Conservation (phyloP, 2,113 vertebrate species). For the Aleadryas rufinucha region DNA sequence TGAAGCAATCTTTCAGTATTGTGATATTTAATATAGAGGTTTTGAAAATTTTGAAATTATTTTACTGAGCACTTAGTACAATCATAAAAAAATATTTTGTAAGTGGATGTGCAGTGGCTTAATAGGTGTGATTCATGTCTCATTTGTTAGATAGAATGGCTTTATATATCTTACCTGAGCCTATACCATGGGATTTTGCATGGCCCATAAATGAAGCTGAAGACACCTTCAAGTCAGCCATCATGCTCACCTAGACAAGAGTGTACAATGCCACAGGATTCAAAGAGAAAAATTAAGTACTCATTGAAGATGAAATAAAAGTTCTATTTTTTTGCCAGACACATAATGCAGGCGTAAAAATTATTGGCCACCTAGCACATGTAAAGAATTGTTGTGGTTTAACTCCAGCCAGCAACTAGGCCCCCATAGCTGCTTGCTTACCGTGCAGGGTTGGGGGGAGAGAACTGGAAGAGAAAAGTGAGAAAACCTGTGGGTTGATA, state of each 20-base stretch:
- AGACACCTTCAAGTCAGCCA: not conserved
- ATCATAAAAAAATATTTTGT: not conserved
- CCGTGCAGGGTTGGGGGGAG: accelerated
- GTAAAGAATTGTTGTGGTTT: not conserved
- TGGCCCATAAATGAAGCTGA: not conserved
- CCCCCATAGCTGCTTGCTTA: not conserved
- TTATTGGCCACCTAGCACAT: not conserved
- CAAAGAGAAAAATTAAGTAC: not conserved
- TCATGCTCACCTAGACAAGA: not conserved
- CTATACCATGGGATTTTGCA: not conserved
- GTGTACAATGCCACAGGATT: not conserved
- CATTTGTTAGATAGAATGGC: not conserved
- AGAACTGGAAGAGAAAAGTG: not conserved
- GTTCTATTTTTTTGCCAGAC: not conserved
- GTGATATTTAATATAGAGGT: not conserved
- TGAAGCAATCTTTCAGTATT: not conserved
- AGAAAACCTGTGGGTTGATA: not conserved
- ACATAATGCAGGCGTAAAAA: not conserved
- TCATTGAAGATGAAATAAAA: not conserved
- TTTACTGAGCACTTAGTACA: not conserved
- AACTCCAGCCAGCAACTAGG: not conserved
- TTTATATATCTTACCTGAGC: not conserved
- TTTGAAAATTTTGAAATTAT: not conserved
- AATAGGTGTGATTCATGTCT: not conserved
- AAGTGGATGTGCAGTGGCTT: too few relatives aligned